Percentiles rank a stretch among this genome's conserved stretches.
These are phyloP conservation scores for Dendrolimus houi DNA, from an alignment of 2,888 invertebrate species.

Conservation along the genomic window DNA sequence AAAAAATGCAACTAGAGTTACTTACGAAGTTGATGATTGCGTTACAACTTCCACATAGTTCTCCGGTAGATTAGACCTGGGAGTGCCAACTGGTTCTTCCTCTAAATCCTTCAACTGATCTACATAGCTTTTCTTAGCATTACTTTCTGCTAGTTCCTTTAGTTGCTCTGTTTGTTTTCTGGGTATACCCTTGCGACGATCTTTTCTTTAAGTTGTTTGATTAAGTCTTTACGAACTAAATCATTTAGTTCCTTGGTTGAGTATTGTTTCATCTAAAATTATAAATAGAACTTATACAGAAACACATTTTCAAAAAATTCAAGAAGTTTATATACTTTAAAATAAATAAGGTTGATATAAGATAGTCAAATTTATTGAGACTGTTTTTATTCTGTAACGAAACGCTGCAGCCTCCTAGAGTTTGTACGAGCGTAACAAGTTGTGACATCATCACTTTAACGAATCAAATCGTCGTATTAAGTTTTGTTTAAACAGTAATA, in stretches of 20 bases:
- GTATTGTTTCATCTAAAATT: constrained; percentile 54
- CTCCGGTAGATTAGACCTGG: constrained; percentile 39
- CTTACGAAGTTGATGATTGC: constrained; percentile 37
- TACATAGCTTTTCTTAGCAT: constrained; percentile 34
- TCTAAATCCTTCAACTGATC: constrained; percentile 51
- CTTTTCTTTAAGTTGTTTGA: constrained; percentile 32
- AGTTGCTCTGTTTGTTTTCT: constrained; percentile 19
- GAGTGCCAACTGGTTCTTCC: constrained; percentile 58
- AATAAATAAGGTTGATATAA: no score
- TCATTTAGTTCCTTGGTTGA: constrained; percentile 59
- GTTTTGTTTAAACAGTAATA: no score
- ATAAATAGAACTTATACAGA: no score
- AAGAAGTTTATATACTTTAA: no score
- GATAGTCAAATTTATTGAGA: no score
- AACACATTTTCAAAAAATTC: no score
- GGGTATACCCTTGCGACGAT: constrained; percentile 31
- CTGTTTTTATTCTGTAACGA: no score
- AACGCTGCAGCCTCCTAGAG: no score
- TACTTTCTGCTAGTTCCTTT: constrained; percentile 11
- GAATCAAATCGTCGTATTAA: no score
- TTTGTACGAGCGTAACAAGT: no score
- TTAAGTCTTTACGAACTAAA: constrained; percentile 47
- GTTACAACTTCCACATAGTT: constrained; percentile 53
- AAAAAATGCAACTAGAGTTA: constrained; percentile 4
- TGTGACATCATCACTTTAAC: no score